Evolutionary conservation across 2,888 invertebrate genomes (phyloP), one percentile per base, ranked within the genome.

Genomic region (Sepioteuthis lessoniana): DNA sequence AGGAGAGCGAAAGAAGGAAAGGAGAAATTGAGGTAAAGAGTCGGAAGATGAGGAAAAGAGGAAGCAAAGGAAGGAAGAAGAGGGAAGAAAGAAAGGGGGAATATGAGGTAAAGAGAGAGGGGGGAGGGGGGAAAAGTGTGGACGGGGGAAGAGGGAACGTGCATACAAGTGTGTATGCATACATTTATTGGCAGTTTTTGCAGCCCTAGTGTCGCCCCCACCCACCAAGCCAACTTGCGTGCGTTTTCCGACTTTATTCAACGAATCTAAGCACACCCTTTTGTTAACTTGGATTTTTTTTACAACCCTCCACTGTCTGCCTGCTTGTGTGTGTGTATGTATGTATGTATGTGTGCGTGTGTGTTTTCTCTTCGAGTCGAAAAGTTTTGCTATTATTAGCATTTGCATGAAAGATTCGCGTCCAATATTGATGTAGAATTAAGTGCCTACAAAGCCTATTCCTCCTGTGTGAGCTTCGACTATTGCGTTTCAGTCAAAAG

Each of bases 151-250:
- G n/a, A n/a, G n/a, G n/a, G n/a, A n/a, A n/a, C n/a, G n/a, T n/a
- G n/a, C n/a, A n/a, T n/a, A n/a, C n/a, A n/a, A n/a, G n/a, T 2
- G n/a, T 35, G 76, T 35, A 35, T 16, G n/a, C 76, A 35, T 76
- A n/a, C 76, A 35, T 76, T 76, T 76, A 76, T 76, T 76, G 76
- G n/a, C 76, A 76, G 76, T 35, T 76, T 76, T 76, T n/a, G n/a
- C 76, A 35, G 31, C 21, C 76, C n/a, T 76, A 31, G 31, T 76
- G 76, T 10, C 76, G 76, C 76, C n/a, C n/a, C n/a, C n/a, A n/a
- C n/a, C n/a, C n/a, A 76, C 76, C 76, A n/a, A 35, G 8, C 10
- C 19, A 76, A 16, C 76, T 76, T 76, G 76, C 76, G 76, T n/a
- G 76, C 76, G 7, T n/a, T 76, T 16, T n/a, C 16, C n/a, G n/a